A percentile compares a stretch with the other conserved stretches of the same genome.
Conservation (phyloP, 2,113 vertebrate genomes). For the Urocolius indicus region DNA sequence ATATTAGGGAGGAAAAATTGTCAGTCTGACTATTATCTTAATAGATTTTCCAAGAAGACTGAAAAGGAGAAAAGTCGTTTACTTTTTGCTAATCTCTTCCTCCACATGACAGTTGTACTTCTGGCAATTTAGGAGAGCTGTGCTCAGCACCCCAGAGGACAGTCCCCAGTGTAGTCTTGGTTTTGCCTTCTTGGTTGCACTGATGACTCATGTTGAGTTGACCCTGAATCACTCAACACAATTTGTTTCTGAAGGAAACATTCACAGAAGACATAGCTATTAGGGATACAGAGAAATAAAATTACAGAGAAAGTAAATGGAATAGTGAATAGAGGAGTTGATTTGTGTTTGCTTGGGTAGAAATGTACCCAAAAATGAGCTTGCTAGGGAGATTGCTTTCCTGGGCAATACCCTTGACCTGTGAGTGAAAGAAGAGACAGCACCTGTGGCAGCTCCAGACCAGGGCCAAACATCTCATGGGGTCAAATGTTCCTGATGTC, state of each 20-base stretch:
- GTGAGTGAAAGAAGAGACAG: rapidly evolving
- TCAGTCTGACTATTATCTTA: neutral
- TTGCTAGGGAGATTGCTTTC: neutral
- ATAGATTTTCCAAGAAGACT: neutral
- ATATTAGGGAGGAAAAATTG: neutral
- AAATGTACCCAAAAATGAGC: neutral
- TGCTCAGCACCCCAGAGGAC: neutral
- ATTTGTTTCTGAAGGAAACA: neutral
- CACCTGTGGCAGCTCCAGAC: neutral
- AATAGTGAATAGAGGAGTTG: neutral
- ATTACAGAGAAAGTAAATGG: neutral
- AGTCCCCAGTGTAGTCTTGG: rapidly evolving
- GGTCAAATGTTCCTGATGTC: neutral
- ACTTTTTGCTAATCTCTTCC: neutral
- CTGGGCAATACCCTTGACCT: neutral
- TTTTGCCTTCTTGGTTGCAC: neutral
- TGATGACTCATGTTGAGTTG: neutral
- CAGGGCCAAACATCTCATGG: neutral
- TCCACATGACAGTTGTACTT: neutral
- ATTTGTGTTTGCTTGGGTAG: neutral
- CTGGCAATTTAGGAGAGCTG: neutral
- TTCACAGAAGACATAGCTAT: neutral
- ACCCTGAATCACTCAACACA: neutral
- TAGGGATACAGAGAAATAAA: neutral
- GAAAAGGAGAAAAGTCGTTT: neutral